Conservation (phyloP, 1,140 invertebrate species). For the Drosophila pruinosa region DNA sequence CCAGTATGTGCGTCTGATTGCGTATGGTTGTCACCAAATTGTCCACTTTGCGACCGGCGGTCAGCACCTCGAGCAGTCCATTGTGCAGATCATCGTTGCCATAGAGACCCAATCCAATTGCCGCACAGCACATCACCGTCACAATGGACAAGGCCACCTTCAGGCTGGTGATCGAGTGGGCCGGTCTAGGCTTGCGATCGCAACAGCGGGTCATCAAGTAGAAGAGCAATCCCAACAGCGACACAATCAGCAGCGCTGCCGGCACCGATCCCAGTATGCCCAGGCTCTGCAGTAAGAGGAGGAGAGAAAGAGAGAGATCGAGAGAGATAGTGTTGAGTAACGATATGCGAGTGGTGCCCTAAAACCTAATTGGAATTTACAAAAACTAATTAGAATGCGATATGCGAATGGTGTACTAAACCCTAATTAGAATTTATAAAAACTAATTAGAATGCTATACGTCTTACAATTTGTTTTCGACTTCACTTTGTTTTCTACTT, state of each 20-base stretch:
- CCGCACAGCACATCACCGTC: constrained; percentile 91
- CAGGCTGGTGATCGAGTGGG: constrained; percentile 92
- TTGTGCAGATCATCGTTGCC: constrained; percentile 97
- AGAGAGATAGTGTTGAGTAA: too few relatives aligned
- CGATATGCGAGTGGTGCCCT: too few relatives aligned
- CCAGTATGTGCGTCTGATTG: constrained; percentile 88
- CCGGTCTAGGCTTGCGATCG: constrained; percentile 93
- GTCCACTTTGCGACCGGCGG: constrained; percentile 90
- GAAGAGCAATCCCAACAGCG: constrained; percentile 92
- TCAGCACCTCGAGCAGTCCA: constrained; percentile 91
- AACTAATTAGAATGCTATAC: too few relatives aligned
- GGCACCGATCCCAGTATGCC: constrained; percentile 95
- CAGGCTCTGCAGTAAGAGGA: too few relatives aligned
- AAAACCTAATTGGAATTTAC: too few relatives aligned
- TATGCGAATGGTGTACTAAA: too few relatives aligned
- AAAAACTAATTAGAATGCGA: too few relatives aligned
- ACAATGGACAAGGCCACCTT: constrained; percentile 92
- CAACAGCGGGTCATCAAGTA: constrained; percentile 97
- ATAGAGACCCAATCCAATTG: constrained; percentile 85
- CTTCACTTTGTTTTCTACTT: too few relatives aligned
- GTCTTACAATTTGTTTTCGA: too few relatives aligned
- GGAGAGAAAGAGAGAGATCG: too few relatives aligned
- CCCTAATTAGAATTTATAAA: too few relatives aligned
- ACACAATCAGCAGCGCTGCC: constrained; percentile 94
- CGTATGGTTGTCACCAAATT: constrained; percentile 88